Conservation (phyloP, 2,797 vertebrate species). For the Eidolon dupreanum region DNA sequence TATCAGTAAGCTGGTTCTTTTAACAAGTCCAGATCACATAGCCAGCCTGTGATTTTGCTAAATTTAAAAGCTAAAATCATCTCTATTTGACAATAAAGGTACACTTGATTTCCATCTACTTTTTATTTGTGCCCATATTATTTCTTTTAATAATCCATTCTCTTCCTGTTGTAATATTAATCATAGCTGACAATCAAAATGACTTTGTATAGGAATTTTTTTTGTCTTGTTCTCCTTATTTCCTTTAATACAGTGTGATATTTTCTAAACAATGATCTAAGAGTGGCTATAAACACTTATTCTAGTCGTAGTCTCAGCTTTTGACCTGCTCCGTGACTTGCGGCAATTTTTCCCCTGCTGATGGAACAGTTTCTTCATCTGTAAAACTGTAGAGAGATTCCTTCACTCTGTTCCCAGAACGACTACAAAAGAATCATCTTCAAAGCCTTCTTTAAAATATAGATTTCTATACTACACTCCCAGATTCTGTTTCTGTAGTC, state of each 20-base stretch:
- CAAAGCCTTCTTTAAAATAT: constrained; percentile 29
- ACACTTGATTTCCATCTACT: neutral
- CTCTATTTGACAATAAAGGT: neutral
- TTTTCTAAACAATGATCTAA: constrained; percentile 42
- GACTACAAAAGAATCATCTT: neutral
- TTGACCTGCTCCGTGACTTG: neutral
- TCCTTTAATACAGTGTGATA: neutral
- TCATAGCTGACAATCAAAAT: neutral
- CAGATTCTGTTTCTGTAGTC: neutral
- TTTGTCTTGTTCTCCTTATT: constrained; percentile 14
- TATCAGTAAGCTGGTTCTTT: constrained; percentile 3
- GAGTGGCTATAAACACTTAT: neutral
- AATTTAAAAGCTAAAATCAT: constrained; percentile 10
- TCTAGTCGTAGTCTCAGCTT: constrained; percentile 3
- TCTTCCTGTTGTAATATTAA: neutral
- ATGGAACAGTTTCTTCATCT: neutral
- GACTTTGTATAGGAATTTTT: neutral
- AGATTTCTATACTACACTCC: neutral
- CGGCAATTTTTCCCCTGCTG: neutral
- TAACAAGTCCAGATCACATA: neutral
- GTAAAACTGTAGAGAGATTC: neutral
- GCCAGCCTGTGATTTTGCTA: neutral
- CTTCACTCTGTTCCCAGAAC: neutral
- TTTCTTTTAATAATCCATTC: constrained; percentile 28
- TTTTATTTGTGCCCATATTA: constrained; percentile 19